Evolutionary conservation across 2,797 vertebrate genomes (phyloP).

Genomic region (Fratercula arctica): DNA sequence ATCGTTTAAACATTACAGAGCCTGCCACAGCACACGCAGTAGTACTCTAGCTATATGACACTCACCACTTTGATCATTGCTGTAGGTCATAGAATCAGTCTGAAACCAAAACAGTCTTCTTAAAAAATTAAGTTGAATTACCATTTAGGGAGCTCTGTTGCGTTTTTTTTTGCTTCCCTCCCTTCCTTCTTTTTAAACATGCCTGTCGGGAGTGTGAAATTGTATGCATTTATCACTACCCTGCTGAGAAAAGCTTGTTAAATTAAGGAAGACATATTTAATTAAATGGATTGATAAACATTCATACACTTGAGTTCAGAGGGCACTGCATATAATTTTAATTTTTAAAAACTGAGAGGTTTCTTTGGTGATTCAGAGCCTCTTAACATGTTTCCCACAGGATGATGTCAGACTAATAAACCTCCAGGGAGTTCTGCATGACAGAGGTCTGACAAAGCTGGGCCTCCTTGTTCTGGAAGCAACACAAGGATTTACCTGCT

Average conservation of each 20-base stretch:
- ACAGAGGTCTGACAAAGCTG: not conserved
- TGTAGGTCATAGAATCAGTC: conserved; percentile 46
- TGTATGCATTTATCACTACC: not conserved
- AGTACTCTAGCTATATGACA: not conserved
- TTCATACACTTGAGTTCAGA: not conserved
- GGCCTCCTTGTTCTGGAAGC: not conserved
- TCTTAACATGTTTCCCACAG: not conserved
- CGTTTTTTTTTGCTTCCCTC: not conserved
- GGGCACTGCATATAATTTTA: not conserved
- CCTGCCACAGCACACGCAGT: not conserved
- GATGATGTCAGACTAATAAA: conserved; percentile 15
- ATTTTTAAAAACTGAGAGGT: not conserved
- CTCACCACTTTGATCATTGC: conserved; percentile 65
- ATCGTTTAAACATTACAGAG: not conserved
- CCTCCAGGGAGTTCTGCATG: not conserved
- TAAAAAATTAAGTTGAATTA: conserved; percentile 55
- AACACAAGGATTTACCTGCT: not conserved
- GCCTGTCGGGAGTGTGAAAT: conserved; percentile 30
- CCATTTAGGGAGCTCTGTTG: conserved; percentile 31
- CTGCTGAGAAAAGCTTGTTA: conserved; percentile 1
- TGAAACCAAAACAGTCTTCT: conserved; percentile 47
- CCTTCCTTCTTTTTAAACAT: conserved; percentile 46
- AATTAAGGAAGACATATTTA: conserved; percentile 23
- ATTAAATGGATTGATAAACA: conserved; percentile 23
- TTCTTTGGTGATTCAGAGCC: not conserved